phyloP scores from a whole-genome alignment of 2,888 invertebrate genomes.

The Peribatodes rhomboidaria region DNA sequence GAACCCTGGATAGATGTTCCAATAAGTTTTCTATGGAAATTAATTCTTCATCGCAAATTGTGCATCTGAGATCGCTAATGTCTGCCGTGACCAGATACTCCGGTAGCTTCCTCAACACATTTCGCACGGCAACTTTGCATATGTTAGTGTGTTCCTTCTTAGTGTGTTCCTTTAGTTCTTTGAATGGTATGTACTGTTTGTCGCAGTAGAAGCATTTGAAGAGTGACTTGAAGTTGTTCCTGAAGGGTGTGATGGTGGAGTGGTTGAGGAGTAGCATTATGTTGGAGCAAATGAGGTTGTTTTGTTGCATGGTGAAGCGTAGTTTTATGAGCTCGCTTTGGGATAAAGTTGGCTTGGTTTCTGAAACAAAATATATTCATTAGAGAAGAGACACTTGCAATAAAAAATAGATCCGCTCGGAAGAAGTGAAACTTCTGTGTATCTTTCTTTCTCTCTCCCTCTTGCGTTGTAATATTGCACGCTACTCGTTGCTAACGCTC shows the following conservation, averaged over 20 bases:
- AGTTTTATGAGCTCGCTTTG: background rate
- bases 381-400: background rate
- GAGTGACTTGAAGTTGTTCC: slow-evolving; percentile 5
- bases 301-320: background rate
- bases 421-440: too few species aligned
- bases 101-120: slow-evolving; percentile 1
- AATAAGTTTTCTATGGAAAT: background rate
- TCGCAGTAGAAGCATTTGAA: slow-evolving; percentile 17
- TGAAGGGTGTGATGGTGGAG: slow-evolving; percentile 5
- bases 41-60: background rate
- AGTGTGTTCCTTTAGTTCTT: slow-evolving; percentile 5
- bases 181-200: slow-evolving; percentile 8
- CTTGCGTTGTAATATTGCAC: too few species aligned
- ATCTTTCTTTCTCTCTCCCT: too few species aligned
- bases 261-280: slow-evolving; percentile 1
- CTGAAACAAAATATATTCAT: background rate
- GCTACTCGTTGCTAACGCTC: too few species aligned
- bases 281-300: background rate
- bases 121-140: background rate
- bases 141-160: background rate
- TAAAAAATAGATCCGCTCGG: too few species aligned
- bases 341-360: slow-evolving; percentile 1
- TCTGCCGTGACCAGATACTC: background rate
- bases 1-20: background rate
- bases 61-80: background rate